Evolutionary conservation across 2,113 vertebrate species (phyloP).

Genomic region (Colius striatus): DNA sequence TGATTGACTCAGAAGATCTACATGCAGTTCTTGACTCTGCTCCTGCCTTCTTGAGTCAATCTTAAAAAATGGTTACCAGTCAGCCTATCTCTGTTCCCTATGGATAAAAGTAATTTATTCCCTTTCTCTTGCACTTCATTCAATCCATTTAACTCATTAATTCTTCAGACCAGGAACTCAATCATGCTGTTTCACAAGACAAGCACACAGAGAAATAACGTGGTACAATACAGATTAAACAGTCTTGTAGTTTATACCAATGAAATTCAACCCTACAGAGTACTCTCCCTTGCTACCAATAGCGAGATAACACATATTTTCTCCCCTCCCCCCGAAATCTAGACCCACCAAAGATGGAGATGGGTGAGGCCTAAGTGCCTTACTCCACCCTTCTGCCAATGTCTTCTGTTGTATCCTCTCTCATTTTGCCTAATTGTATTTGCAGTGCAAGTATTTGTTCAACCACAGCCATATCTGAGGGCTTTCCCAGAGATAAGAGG

Average conservation of each 20-base stretch:
- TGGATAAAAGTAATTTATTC: not conserved
- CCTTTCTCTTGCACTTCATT: not conserved
- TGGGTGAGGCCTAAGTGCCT: not conserved
- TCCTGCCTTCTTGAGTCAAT: not conserved
- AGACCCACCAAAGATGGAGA: not conserved
- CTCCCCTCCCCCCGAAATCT: not conserved
- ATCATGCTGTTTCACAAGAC: not conserved
- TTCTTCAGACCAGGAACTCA: not conserved
- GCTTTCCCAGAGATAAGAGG: constrained; percentile 33
- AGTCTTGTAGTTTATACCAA: not conserved
- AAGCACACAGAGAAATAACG: not conserved
- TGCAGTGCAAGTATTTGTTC: constrained; percentile 24
- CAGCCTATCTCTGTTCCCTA: not conserved
- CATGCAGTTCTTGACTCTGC: not conserved
- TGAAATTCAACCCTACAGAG: not conserved
- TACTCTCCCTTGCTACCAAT: not conserved
- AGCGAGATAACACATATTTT: not conserved
- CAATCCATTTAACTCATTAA: not conserved
- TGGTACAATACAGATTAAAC: not conserved
- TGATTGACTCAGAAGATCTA: not conserved
- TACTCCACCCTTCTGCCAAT: not conserved
- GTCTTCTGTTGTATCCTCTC: not conserved
- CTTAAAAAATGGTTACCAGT: not conserved
- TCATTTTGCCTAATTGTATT: not conserved
- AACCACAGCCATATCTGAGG: not conserved